Base-by-base conservation (phyloP, 2,797 vertebrate genomes). In the Crocodylus rhombifer region DNA sequence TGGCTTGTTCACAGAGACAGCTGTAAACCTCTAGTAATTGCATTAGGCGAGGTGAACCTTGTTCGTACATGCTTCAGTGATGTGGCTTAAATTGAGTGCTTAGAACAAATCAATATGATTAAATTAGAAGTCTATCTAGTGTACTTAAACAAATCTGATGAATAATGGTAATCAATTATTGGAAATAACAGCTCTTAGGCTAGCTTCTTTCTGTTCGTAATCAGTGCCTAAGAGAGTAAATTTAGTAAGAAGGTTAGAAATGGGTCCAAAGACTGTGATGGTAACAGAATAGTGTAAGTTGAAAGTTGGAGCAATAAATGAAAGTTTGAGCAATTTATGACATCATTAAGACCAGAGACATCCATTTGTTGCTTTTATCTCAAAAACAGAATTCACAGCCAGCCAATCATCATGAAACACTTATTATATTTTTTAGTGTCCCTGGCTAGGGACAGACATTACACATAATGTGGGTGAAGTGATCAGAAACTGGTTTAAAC, bases 61-160 rank as follows among this genome's bases (percentile, higher is more conserved):
- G 7, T 58, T 7, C 1, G 65, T 56, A 79, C 1, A 2, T 56
- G 56, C 17, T 6, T 87, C 94, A 92, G 77, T 18, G 0, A 82
- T 21, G 4, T 55, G 1, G 4, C 51, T 85, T 64, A 26, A 67
- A 84, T 10, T 1, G n/a, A 57, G 21, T 20, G 75, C 87, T 92
- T 13, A 36, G 86, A 73, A 65, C 81, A 62, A 95, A 75, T 94
- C 89, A 62, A 7, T 79, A 3, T n/a, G 6, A 94, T 93, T 82
- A 95, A 73, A 80, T 84, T 20, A 0, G 82, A 0, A 4, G 20
- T 28, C 80, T 77, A 0, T 33, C 82, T 2, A 58, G 55, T 42
- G 21, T 58, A 65, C 85, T 91, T 64, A 7, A 76, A 80, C 69
- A 3, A 2, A 0, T 1, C 74, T 4, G 62, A 81, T 81, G 10